Evolutionary conservation across 2,113 vertebrate species (phyloP).

Genomic region (Brienomyrus longianalis): DNA sequence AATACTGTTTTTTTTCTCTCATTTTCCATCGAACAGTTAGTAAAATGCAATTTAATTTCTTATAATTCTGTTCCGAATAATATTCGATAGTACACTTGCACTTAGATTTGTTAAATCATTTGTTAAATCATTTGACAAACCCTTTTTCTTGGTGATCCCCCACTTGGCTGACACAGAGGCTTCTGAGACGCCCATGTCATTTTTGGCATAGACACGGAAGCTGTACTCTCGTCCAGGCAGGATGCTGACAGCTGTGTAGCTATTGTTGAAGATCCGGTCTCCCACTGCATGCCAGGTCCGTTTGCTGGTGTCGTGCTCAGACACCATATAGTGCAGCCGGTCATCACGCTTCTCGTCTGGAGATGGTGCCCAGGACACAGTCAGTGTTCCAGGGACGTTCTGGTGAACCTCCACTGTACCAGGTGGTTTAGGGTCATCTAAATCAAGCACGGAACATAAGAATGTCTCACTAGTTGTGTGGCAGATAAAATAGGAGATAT

Average conservation of each 20-base stretch:
- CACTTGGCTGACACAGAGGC: constrained; percentile 71
- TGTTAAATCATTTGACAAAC: constrained; percentile 28
- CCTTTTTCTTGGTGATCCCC: constrained; percentile 54
- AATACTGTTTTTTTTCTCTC: neutral
- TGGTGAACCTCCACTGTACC: constrained; percentile 68
- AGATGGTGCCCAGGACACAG: constrained; percentile 71
- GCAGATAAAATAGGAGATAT: neutral
- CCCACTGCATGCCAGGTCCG: constrained; percentile 63
- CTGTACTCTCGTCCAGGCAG: constrained; percentile 72
- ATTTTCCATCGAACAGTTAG: neutral
- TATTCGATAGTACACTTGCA: neutral
- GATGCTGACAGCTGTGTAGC: constrained; percentile 66
- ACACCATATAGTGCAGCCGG: constrained; percentile 67
- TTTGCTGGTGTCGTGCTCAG: constrained; percentile 63
- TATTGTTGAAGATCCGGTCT: constrained; percentile 73
- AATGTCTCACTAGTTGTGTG: neutral
- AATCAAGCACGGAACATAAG: neutral
- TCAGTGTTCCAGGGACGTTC: constrained; percentile 70
- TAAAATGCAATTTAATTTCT: neutral
- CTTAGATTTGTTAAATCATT: neutral
- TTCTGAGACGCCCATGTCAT: constrained; percentile 65
- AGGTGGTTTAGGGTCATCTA: constrained; percentile 70
- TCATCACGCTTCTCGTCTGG: constrained; percentile 65
- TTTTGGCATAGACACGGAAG: constrained; percentile 40
- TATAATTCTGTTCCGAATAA: neutral